Evolutionary conservation across 2,113 vertebrate genomes (phyloP), one percentile per base, ranked within the genome.

Genomic region (Chascanopsetta lugubris): DNA sequence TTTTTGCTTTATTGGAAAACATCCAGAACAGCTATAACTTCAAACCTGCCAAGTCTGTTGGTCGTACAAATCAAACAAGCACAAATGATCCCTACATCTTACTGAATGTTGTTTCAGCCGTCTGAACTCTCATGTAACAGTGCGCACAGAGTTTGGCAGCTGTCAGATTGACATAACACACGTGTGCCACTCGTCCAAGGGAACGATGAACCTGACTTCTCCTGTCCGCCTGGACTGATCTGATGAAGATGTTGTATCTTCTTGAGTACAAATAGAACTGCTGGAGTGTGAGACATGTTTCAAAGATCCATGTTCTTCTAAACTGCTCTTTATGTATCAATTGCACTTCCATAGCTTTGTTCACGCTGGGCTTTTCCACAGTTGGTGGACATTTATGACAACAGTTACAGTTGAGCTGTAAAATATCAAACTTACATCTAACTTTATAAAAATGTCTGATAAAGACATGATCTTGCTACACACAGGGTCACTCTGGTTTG

Each of bases 91-190:
- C n/a, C n/a, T n/a, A 40, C 48, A 27, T 21, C 29, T 38, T 12
- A 6, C 71, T 70, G 22, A 53, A 22, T 64, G 32, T 73, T 84
- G 68, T 53, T 45, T 40, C 50, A 68, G 65, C 54, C 53, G 65
- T 24, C 34, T 45, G 32, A 55, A 24, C 29, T 47, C 13, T 15
- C 55, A 61, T 71, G 34, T 54, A 42, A 50, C 64, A 55, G 50
- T 49, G 60, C 32, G 69, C 34, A 42, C 34, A 42, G 65, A 63
- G 38, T 76, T 59, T 71, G 69, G 59, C 75, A 70, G 69, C 46
- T 58, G 65, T 61, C 64, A 67, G 26, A 36, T 8, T 74, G 32
- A 59, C 58, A 69, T 42, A 63, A 72, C 43, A 75, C 58, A 61
- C 13, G 48, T 15, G 50, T 32, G 25, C 47, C 61, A 61, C 61